Evolutionary conservation across 2,113 vertebrate species (phyloP).

Genomic region (Origma solitaria): DNA sequence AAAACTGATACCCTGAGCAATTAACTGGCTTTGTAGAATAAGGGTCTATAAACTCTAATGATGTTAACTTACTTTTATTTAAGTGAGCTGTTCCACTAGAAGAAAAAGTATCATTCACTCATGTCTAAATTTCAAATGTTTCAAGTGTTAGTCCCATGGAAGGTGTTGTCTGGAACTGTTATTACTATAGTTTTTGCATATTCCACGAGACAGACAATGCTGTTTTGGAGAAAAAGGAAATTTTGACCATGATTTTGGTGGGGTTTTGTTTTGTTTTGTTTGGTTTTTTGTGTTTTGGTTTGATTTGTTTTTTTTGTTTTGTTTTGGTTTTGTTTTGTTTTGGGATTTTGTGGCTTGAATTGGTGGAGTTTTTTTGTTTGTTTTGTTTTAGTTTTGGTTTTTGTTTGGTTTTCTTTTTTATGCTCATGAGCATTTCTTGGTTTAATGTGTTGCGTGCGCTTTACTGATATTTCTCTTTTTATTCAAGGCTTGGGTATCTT

Average conservation of each 20-base stretch:
- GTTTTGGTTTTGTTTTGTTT: neutral
- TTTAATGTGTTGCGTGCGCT: neutral
- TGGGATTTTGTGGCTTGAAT: neutral
- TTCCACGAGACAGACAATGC: neutral
- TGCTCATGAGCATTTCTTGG: neutral
- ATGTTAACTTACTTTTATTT: neutral
- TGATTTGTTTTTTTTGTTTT: neutral
- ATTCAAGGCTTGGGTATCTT: neutral
- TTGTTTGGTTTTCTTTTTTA: neutral
- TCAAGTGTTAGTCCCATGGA: neutral
- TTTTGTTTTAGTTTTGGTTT: neutral
- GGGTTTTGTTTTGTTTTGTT: neutral
- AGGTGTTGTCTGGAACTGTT: neutral
- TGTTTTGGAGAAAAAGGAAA: neutral
- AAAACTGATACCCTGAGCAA: neutral
- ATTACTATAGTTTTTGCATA: neutral
- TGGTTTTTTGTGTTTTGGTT: neutral
- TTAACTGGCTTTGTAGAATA: neutral
- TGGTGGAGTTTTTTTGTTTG: neutral
- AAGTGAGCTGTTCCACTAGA: neutral
- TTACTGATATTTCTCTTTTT: neutral
- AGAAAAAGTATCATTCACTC: neutral
- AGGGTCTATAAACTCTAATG: neutral
- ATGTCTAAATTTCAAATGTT: neutral
- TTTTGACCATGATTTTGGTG: neutral